These are phyloP conservation scores for Philhelius pedissequus DNA, from an alignment of 2,888 invertebrate genomes.

Conservation along the genomic window DNA sequence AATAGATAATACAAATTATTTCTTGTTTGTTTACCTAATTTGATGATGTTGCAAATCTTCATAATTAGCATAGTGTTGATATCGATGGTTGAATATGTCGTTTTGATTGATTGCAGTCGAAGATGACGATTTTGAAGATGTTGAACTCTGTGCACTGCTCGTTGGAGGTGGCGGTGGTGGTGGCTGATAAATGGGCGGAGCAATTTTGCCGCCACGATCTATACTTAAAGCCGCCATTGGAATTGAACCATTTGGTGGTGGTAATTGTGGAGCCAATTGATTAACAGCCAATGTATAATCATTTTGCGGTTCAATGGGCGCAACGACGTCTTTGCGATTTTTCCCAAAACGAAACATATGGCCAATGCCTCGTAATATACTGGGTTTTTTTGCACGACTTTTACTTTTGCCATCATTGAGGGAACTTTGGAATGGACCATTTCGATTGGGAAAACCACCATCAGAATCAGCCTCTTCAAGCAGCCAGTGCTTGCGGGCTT, in stretches of 20 bases:
- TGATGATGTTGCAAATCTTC: constrained; percentile 92
- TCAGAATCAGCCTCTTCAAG: constrained; percentile 85
- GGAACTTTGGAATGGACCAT: constrained; percentile 89
- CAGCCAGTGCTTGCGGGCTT: constrained; percentile 89
- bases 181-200: constrained; percentile 78
- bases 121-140: constrained; percentile 55
- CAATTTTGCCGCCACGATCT: constrained; percentile 74
- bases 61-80: constrained; percentile 89
- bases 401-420: constrained; percentile 84
- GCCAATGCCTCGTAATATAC: constrained; percentile 84
- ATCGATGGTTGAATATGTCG: constrained; percentile 79
- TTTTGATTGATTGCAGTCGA: constrained; percentile 77
- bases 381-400: constrained; percentile 84
- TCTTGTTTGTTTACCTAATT: constrained; percentile 83
- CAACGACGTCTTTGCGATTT: constrained; percentile 81
- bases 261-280: constrained; percentile 67
- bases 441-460: constrained; percentile 84
- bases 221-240: constrained; percentile 75
- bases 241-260: constrained; percentile 70
- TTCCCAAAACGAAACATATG: constrained; percentile 81
- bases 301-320: constrained; percentile 76
- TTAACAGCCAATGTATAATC: constrained; percentile 70
- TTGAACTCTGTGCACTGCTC: constrained; percentile 70
- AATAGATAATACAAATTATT: constrained; percentile 5
- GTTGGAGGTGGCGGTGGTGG: constrained; percentile 77